Conservation (phyloP, 1,140 invertebrate genomes). For the Trichonephila inaurata region DNA sequence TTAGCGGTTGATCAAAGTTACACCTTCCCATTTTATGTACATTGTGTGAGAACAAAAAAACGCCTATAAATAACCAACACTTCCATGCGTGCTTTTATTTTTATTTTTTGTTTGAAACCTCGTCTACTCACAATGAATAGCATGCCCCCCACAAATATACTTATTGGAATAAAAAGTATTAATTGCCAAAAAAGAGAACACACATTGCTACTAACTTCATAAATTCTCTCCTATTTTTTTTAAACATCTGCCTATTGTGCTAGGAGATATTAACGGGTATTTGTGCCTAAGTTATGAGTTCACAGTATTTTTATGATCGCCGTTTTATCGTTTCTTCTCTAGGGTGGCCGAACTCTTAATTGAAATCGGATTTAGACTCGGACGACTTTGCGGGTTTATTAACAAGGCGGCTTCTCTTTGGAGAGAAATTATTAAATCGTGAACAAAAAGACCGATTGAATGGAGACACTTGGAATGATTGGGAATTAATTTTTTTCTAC, state of each 20-base stretch:
- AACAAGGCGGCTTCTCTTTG: background rate
- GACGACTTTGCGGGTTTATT: conserved; percentile 14
- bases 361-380: background rate
- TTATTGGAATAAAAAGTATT: background rate
- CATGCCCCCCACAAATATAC: background rate
- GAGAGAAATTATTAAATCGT: background rate
- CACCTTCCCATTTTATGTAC: too few relatives aligned
- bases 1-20: too few relatives aligned
- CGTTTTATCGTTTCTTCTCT: background rate
- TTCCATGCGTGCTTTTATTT: too few relatives aligned
- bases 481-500: background rate
- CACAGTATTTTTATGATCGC: background rate
- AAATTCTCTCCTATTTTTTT: background rate
- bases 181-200: background rate
- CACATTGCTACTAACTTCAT: background rate
- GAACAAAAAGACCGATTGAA: background rate
- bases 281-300: conserved; percentile 20
- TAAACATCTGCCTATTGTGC: background rate
- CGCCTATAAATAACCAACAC: too few relatives aligned
- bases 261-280: conserved; percentile 24
- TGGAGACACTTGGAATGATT: background rate
- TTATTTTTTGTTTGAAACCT: background rate
- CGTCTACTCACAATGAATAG: background rate
- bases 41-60: too few relatives aligned
- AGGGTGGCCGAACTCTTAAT: conserved; percentile 1